A percentile compares a stretch with the other conserved stretches of the same genome.
Evolutionary conservation across 2,113 vertebrate genomes (phyloP).

Genomic region (Muscicapa adusta): DNA sequence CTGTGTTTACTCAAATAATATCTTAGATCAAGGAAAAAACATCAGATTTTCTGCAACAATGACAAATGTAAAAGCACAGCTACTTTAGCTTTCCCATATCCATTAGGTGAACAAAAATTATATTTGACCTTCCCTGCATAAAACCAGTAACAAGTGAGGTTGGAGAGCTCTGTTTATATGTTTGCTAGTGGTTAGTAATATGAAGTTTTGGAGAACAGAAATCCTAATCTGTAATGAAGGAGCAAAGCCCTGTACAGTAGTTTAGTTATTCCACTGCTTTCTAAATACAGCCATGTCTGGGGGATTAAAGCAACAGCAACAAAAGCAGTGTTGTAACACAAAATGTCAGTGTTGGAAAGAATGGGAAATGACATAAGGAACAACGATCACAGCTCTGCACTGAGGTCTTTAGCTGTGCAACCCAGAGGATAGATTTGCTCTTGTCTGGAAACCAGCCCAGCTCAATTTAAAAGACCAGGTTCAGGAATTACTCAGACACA

Average conservation of each 20-base stretch:
- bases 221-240: background rate
- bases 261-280: background rate
- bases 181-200: background rate
- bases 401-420: conserved; percentile 1
- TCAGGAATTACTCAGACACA: conserved; percentile 50
- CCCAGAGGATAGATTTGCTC: conserved; percentile 46
- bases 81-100: background rate
- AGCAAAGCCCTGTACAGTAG: background rate
- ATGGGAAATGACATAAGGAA: background rate
- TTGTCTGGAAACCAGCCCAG: conserved; percentile 58
- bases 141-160: background rate
- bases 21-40: background rate
- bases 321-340: background rate
- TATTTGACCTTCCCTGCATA: background rate
- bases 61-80: background rate
- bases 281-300: background rate
- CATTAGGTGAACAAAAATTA: background rate
- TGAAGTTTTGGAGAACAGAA: background rate
- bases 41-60: background rate
- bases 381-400: background rate
- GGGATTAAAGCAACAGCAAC: background rate
- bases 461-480: conserved; percentile 34
- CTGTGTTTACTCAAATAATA: background rate
- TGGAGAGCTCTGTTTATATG: background rate
- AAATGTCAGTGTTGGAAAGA: background rate